phyloP scores from a whole-genome alignment of 2,113 vertebrate genomes.

The Cricetomys ansorgei region DNA sequence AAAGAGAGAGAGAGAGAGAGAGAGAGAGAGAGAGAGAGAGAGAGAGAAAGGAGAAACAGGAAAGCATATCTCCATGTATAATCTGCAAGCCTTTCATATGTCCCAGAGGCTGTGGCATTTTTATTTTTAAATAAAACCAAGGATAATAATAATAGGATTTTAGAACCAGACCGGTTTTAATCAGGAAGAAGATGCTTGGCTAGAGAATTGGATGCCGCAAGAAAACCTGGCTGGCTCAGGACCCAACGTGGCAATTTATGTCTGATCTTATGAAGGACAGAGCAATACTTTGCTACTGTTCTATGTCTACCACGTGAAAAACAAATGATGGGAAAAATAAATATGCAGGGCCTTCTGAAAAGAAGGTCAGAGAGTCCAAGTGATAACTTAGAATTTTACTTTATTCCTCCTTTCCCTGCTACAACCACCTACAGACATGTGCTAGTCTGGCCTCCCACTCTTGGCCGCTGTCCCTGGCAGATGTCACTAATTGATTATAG shows the following conservation, averaged over 20 bases:
- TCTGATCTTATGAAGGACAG: neutral
- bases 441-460: neutral
- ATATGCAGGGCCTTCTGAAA: neutral
- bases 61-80: neutral
- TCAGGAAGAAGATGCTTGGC: neutral
- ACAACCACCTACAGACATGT: neutral
- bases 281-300: neutral
- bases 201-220: neutral
- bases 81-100: neutral
- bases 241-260: neutral
- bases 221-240: neutral
- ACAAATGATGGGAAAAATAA: neutral
- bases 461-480: neutral
- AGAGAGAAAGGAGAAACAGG: too few species aligned
- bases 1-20: too few species aligned
- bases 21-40: too few species aligned
- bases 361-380: neutral
- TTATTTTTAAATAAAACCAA: slow-evolving; percentile 3
- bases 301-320: neutral
- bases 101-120: neutral
- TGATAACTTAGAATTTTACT: neutral
- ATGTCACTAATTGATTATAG: slow-evolving; percentile 31
- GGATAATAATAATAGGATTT: neutral
- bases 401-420: neutral
- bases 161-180: neutral